Base-by-base conservation (phyloP, 2,888 invertebrate genomes). In the Platerodrilus igneus region DNA sequence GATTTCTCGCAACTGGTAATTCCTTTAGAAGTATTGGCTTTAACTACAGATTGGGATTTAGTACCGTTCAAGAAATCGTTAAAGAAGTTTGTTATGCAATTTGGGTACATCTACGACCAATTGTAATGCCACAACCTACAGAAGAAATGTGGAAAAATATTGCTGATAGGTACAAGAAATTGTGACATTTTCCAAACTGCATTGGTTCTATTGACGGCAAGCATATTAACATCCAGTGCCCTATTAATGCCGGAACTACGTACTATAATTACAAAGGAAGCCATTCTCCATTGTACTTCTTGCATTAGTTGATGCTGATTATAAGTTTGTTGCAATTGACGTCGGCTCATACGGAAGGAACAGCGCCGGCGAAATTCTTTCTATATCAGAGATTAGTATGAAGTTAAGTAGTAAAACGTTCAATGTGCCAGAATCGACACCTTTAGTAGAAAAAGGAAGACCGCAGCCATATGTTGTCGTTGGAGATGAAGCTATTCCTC, bases 21-120 rank as follows among this genome's bases (percentile, higher is more conserved):
- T n/a, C n/a, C n/a, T 5, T 29, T 18, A 14, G 6, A n/a, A 13
- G 16, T 14, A 29, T 5, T 4, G 13, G 21, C 51, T 55, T 44
- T 55, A n/a, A 19, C 23, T 58, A 51, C 40, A 48, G 52, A 22
- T 48, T 56, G 50, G 53, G 53, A 19, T 40, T 53, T 41, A 26
- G 39, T 39, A 53, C 54, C 32, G 49, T 54, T 33, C 45, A 43
- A 29, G 23, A 20, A n/a, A 55, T 56, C 41, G 52, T 57, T 14
- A 36, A 48, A 43, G 52, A 56, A n/a, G n/a, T n/a, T n/a, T n/a
- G n/a, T n/a, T n/a, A n/a, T n/a, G n/a, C n/a, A n/a, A n/a, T n/a
- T n/a, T 41, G 52, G 52, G 52, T 53, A 22, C 51, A 47, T 19
- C 9, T 52, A 18, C 26, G 41, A 21, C 46, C 48, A 26, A 51